phyloP scores from a whole-genome alignment of 2,888 invertebrate genomes.

The Blastobasis adustella region DNA sequence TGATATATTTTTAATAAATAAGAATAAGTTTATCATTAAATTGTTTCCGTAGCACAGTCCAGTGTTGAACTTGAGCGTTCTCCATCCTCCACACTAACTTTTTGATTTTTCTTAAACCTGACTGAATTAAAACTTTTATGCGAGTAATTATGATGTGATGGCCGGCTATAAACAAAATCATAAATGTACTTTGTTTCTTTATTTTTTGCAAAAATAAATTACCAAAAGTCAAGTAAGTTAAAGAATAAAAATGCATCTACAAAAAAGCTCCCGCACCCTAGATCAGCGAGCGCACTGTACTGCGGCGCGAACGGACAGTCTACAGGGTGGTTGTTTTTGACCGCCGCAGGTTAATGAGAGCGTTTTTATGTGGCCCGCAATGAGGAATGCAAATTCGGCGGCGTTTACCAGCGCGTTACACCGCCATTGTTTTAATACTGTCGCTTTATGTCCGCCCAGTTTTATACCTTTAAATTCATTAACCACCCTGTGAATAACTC shows the following conservation, averaged over 20 bases:
- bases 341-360: slow-evolving; percentile 70
- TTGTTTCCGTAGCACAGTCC: no score
- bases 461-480: slow-evolving; percentile 61
- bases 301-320: slow-evolving; percentile 22
- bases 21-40: no score
- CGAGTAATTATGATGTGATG: no score
- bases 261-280: slow-evolving; percentile 20
- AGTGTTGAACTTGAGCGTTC: no score
- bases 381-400: slow-evolving; percentile 72
- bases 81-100: no score
- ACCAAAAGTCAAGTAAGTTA: no score
- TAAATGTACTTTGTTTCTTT: no score
- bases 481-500: slow-evolving; percentile 41
- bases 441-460: slow-evolving; percentile 47
- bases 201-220: no score
- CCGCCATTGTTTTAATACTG: slow-evolving; percentile 62
- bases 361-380: slow-evolving; percentile 70
- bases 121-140: no score
- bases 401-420: slow-evolving; percentile 57
- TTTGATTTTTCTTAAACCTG: no score
- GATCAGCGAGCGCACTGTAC: slow-evolving; percentile 14
- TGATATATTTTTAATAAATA: no score
- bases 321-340: slow-evolving; percentile 48
- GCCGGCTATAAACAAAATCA: no score
- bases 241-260: neutral